Base-by-base conservation (phyloP, 1,140 invertebrate genomes). In the Acromyrmex heyeri region DNA sequence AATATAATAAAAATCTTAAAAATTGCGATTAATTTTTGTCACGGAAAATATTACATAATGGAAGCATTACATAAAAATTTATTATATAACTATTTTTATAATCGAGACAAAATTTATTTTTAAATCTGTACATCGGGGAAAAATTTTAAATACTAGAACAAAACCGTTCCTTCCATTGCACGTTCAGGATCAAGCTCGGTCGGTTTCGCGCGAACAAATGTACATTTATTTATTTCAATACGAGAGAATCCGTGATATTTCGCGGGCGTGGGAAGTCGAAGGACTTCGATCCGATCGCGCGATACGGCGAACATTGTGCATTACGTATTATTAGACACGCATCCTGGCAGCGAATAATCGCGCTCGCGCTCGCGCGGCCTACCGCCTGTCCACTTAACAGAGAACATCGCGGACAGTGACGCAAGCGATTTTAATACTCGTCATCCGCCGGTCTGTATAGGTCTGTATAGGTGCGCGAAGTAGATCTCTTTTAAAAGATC, bases 401-500 rank as follows among this genome's bases (percentile, higher is more conserved):
- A 83, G 79, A 83, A 83, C 69, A 75, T 55, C 62, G 65, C 65
- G 77, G 62, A 38, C 48, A 8, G 78, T 83, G 79, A 83, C 79
- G 79, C 44, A 83, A 83, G 57, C 55, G 69, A 83, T 83, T 83
- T 83, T 83, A 83, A 83, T 83, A 83, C 69, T 83, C 79, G 73
- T 83, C 79, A 75, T 83, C 69, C 69, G 59, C 53, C 53, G 10
- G 79, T 59, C 53, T 30, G 21, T 82, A 73, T 59, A 59, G 67
- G 53, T 48, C 30, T 34, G 30, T 34, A 73, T 59, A 72, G 67
- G 53, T 48, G 27, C 79, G 53, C 79, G 16, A 73, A 83, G 53
- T 73, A 61, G 69, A 83, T 83, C 57, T 83, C 79, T 83, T 83
- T 83, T 83, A 75, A 83, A 83, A 83, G 79, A 83, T 75, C 69